These are phyloP conservation scores for Margaritifera margaritifera DNA, from an alignment of 2,888 invertebrate species.

Conservation along the genomic window DNA sequence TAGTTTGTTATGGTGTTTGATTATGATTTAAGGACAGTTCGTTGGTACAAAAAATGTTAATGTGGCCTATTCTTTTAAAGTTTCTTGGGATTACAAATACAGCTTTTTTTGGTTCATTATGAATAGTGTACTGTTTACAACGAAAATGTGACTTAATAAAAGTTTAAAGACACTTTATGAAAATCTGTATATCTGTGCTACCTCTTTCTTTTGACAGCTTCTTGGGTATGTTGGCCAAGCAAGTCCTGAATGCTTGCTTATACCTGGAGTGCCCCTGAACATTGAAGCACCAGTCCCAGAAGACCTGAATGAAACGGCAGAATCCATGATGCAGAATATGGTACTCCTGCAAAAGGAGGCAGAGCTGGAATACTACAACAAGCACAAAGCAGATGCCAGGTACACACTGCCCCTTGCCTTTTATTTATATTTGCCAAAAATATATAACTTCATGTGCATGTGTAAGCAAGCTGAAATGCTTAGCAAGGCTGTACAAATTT, in stretches of 20 bases:
- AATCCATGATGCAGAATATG: constrained; percentile 88
- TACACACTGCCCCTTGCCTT: constrained; percentile 22
- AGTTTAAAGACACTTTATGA: too few species aligned
- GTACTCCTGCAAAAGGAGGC: constrained; percentile 88
- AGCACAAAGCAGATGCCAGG: constrained; percentile 64
- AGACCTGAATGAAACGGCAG: constrained; percentile 81
- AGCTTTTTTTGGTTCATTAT: too few species aligned
- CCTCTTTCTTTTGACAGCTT: constrained; percentile 76
- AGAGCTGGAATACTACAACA: constrained; percentile 79
- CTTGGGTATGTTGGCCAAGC: constrained; percentile 92
- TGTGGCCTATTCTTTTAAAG: too few species aligned
- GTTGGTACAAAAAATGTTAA: too few species aligned
- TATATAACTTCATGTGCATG: not conserved
- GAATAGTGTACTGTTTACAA: too few species aligned
- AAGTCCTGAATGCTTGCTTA: constrained; percentile 88
- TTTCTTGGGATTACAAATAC: too few species aligned
- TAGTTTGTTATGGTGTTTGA: too few species aligned
- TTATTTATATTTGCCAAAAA: not conserved
- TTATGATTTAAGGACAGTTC: too few species aligned
- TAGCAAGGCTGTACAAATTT: too few species aligned
- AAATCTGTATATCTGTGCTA: too few species aligned
- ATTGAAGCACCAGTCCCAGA: constrained; percentile 79
- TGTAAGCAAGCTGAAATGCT: not conserved
- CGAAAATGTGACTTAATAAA: too few species aligned
- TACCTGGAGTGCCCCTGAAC: constrained; percentile 82